phyloP scores from a whole-genome alignment of 2,797 vertebrate species.

The Geotrypetes seraphini region DNA sequence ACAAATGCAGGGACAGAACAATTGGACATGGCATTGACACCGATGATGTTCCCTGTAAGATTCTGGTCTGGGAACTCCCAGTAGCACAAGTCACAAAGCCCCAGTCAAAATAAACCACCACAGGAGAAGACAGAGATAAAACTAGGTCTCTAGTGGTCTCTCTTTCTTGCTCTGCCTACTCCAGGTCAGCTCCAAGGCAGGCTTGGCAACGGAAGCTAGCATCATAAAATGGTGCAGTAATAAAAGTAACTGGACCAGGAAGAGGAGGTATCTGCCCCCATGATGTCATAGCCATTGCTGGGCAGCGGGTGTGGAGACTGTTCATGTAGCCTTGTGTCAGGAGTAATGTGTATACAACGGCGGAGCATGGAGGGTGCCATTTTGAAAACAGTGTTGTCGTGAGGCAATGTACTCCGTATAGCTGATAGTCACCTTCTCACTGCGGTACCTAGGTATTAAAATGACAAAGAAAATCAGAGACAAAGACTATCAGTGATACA shows the following conservation, averaged over 20 bases:
- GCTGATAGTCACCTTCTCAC: constrained; percentile 78
- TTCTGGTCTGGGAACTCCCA: too few relatives aligned
- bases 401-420: constrained; percentile 71
- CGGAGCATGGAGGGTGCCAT: constrained; percentile 67
- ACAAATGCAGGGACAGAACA: constrained; percentile 19
- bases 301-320: constrained; percentile 64
- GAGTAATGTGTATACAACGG: constrained; percentile 79
- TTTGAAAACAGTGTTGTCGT: constrained; percentile 68
- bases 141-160: constrained; percentile 46
- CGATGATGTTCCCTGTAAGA: too few relatives aligned
- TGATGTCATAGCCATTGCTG: constrained; percentile 67
- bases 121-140: constrained; percentile 63
- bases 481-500: fast-evolving
- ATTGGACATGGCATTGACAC: constrained; percentile 33
- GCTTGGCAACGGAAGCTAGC: constrained; percentile 73
- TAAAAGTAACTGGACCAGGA: constrained; percentile 79
- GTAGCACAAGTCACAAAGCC: constrained; percentile 44
- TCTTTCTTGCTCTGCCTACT: constrained; percentile 32
- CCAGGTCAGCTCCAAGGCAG: constrained; percentile 59
- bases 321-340: constrained; percentile 72
- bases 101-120: constrained; percentile 46
- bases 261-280: constrained; percentile 66
- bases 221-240: constrained; percentile 79
- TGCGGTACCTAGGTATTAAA: constrained; percentile 72
- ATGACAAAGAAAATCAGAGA: not conserved